Evolutionary conservation across 2,797 vertebrate genomes (phyloP).

Genomic region (Delichon dasypus): DNA sequence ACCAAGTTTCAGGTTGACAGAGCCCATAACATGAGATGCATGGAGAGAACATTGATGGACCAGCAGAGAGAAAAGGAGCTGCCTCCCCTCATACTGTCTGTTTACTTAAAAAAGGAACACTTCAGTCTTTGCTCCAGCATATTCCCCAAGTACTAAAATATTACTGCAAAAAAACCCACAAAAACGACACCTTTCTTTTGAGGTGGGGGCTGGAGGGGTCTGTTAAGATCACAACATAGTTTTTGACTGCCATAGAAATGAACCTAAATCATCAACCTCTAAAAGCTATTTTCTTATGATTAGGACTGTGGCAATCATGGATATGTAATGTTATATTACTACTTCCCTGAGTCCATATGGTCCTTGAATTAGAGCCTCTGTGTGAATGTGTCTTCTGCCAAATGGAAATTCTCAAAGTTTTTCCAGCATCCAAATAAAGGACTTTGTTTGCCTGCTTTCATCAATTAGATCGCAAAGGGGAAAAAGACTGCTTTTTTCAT

Average conservation of each 20-base stretch:
- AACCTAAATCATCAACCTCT: not conserved
- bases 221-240: not conserved
- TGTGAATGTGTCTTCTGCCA: not conserved
- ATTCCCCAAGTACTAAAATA: not conserved
- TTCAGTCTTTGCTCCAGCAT: not conserved
- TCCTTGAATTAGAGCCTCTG: not conserved
- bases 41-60: not conserved
- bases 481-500: not conserved
- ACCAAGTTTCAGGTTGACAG: not conserved
- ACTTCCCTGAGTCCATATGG: not conserved
- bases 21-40: not conserved
- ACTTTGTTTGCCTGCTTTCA: constrained; percentile 5
- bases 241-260: not conserved
- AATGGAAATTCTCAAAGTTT: not conserved
- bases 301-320: not conserved
- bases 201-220: not conserved
- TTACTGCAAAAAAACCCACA: not conserved
- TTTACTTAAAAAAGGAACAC: not conserved
- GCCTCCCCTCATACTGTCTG: not conserved
- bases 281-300: not conserved
- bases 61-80: not conserved
- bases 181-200: not conserved
- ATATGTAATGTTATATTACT: not conserved
- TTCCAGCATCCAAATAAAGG: not conserved
- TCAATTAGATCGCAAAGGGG: not conserved